These are phyloP conservation scores for Nesogale talazaci DNA, from an alignment of 2,113 vertebrate genomes.

Conservation along the genomic window DNA sequence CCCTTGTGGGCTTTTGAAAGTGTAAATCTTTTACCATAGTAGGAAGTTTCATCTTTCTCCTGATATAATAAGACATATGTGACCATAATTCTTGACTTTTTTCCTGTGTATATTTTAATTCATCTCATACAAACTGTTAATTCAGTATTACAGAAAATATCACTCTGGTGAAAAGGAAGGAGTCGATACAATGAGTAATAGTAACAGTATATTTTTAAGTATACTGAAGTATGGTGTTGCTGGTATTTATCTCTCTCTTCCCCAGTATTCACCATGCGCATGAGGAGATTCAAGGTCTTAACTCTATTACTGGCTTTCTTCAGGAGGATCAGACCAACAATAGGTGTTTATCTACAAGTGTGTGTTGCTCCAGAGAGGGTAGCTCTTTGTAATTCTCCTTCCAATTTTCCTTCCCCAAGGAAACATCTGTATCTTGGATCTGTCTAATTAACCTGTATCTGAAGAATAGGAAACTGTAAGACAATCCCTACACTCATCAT, in stretches of 20 bases:
- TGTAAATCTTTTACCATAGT: too few species aligned
- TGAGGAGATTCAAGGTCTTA: conserved; percentile 46
- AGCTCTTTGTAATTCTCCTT: conserved; percentile 63
- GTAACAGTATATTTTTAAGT: neutral
- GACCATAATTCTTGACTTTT: neutral
- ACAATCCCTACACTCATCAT: conserved; percentile 26
- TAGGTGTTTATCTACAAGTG: conserved; percentile 50
- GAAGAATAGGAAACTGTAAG: conserved; percentile 73
- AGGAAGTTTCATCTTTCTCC: too few species aligned
- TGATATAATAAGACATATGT: neutral
- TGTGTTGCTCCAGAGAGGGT: conserved; percentile 35
- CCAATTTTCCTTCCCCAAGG: conserved; percentile 48
- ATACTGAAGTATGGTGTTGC: neutral
- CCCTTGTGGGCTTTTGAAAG: too few species aligned
- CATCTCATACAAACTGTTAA: neutral
- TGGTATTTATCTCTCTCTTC: neutral
- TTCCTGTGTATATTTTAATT: neutral
- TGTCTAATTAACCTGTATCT: conserved; percentile 77
- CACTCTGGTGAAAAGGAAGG: neutral
- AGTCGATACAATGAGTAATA: neutral
- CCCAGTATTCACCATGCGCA: neutral
- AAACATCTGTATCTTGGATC: conserved; percentile 52
- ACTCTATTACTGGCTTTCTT: conserved; percentile 48
- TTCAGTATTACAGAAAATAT: conserved; percentile 7
- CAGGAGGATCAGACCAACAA: conserved; percentile 36